Evolutionary conservation across 2,113 vertebrate species (phyloP).

Genomic region (Sylvilagus bachmani): DNA sequence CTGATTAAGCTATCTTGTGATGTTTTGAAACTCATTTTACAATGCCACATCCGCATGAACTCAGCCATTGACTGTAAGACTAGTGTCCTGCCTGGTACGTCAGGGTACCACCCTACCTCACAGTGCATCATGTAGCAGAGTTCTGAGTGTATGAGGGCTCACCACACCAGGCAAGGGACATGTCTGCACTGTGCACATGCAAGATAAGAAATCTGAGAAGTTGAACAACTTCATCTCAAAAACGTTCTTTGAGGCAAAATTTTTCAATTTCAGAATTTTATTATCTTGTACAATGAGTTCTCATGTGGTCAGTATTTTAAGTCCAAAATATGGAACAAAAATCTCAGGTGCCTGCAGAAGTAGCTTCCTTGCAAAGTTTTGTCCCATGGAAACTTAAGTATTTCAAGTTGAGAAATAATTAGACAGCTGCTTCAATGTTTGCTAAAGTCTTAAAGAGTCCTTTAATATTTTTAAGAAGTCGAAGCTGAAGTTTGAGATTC

Average conservation of each 20-base stretch:
- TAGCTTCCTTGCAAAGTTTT: constrained; percentile 53
- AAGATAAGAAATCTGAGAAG: background rate
- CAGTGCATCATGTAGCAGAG: background rate
- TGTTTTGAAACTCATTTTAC: background rate
- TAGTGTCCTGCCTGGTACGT: background rate
- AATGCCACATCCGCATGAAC: background rate
- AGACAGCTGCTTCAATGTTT: constrained; percentile 58
- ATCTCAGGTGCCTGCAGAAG: background rate
- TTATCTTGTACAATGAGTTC: background rate
- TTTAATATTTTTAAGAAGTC: constrained; percentile 72
- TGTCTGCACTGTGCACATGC: background rate
- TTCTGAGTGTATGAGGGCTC: background rate
- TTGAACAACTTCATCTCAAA: constrained; percentile 11
- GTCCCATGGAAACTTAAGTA: constrained; percentile 47
- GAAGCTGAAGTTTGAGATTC: constrained; percentile 56
- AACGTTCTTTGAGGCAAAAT: constrained; percentile 7
- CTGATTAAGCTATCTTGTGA: background rate
- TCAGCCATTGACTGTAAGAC: background rate
- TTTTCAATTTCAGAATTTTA: constrained; percentile 1
- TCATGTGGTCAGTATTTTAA: background rate
- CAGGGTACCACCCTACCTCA: background rate
- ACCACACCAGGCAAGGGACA: background rate
- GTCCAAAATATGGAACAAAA: background rate
- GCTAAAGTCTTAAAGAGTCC: constrained; percentile 68
- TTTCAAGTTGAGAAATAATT: constrained; percentile 61